Evolutionary conservation across 2,888 invertebrate species (phyloP).

Genomic region (Leptopilina syphax): DNA sequence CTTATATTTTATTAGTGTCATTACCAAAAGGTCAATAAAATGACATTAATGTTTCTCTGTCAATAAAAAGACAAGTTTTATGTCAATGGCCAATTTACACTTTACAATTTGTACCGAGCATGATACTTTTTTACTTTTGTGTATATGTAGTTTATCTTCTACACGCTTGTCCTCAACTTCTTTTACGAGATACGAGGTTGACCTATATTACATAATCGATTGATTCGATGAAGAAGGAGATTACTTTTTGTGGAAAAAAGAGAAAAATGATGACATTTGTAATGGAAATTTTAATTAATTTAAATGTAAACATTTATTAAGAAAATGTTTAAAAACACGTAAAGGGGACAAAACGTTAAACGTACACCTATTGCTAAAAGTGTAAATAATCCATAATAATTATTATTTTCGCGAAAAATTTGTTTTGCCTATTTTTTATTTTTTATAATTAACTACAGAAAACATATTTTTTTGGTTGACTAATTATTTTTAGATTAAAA

Average conservation of each 20-base stretch:
- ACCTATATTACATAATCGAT: conserved; percentile 29
- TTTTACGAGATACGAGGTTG: conserved; percentile 19
- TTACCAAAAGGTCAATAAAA: not conserved
- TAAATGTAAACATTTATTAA: not conserved
- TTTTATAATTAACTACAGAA: too few species aligned
- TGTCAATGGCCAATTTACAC: conserved; percentile 19
- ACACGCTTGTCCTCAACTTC: not conserved
- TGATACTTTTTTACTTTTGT: conserved; percentile 3
- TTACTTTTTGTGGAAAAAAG: not conserved
- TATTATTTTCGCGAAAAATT: too few species aligned
- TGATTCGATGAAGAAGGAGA: conserved; percentile 1
- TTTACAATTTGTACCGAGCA: not conserved
- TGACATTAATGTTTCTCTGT: not conserved
- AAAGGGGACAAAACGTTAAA: not conserved
- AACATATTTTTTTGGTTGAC: too few species aligned
- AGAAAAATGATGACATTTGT: not conserved
- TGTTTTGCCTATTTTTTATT: too few species aligned
- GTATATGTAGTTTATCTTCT: conserved; percentile 7
- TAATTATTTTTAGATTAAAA: too few species aligned
- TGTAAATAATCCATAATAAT: too few species aligned
- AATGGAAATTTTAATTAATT: not conserved
- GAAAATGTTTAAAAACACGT: not conserved
- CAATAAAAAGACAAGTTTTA: conserved; percentile 4
- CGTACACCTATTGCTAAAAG: too few species aligned
- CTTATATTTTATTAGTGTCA: not conserved